These are phyloP conservation scores for Drosophila azteca DNA, from an alignment of 1,140 invertebrate species.

Conservation along the genomic window DNA sequence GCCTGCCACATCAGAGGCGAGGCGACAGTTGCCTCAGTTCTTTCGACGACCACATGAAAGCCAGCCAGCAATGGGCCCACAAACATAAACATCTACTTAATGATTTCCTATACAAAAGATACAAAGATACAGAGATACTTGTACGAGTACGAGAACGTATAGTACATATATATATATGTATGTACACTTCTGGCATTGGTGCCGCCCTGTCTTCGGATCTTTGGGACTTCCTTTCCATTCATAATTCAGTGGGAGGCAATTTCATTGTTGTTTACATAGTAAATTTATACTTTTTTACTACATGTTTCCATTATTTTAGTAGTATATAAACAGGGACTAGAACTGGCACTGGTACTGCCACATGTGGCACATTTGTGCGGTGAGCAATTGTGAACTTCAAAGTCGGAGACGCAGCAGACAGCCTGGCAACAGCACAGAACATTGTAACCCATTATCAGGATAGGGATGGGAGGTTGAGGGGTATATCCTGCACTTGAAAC, in stretches of 20 bases:
- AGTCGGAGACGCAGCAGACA: conserved; percentile 61
- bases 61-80: conserved; percentile 36
- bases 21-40: conserved; percentile 41
- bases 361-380: conserved; percentile 59
- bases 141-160: background rate
- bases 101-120: conserved; percentile 59
- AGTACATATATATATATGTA: conserved; percentile 19
- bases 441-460: conserved; percentile 46
- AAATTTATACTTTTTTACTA: conserved; percentile 82
- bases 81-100: conserved; percentile 79
- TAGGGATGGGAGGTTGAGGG: background rate
- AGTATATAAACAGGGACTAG: conserved; percentile 65
- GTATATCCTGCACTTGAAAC: conserved; percentile 60
- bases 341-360: conserved; percentile 29
- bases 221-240: conserved; percentile 34
- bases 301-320: conserved; percentile 81
- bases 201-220: conserved; percentile 35
- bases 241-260: conserved; percentile 62
- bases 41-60: conserved; percentile 74
- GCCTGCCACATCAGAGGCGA: conserved; percentile 71
- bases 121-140: too few species aligned
- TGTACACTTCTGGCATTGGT: background rate
- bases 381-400: conserved; percentile 64
- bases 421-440: conserved; percentile 68
- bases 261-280: conserved; percentile 78